Conservation (phyloP, 2,888 invertebrate genomes). For the Ypsolopha scabrella region DNA sequence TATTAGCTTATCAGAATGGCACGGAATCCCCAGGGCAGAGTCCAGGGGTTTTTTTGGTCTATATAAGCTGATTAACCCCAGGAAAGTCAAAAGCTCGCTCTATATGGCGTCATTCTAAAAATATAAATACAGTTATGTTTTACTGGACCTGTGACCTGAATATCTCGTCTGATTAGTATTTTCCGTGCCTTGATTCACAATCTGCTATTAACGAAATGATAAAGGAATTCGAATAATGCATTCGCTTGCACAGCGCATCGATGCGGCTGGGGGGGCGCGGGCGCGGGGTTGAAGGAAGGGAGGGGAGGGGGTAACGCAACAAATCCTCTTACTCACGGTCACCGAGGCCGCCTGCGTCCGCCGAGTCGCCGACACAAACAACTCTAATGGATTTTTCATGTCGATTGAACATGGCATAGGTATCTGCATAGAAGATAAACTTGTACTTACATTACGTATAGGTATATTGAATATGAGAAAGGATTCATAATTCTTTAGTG, state of each 20-base stretch:
- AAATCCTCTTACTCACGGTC: conserved; percentile 66
- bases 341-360: conserved; percentile 45
- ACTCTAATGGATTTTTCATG: conserved; percentile 68
- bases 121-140: too few species aligned
- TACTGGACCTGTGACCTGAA: too few species aligned
- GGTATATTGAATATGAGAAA: not conserved
- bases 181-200: not conserved
- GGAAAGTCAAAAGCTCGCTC: too few species aligned
- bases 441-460: not conserved
- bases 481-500: not conserved
- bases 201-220: not conserved
- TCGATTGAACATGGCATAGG: conserved; percentile 50
- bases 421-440: conserved; percentile 1
- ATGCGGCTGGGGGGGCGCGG: conserved; percentile 7
- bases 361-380: conserved; percentile 43
- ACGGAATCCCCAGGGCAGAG: too few species aligned
- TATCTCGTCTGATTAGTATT: not conserved
- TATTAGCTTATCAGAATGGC: too few species aligned
- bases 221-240: not conserved
- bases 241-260: conserved; percentile 1
- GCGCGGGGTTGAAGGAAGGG: too few species aligned
- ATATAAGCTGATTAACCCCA: too few species aligned
- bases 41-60: too few species aligned
- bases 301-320: conserved; percentile 24
- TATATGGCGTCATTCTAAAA: too few species aligned